Evolutionary conservation across 2,797 vertebrate species (phyloP).

Genomic region (Arnoldichthys spilopterus): DNA sequence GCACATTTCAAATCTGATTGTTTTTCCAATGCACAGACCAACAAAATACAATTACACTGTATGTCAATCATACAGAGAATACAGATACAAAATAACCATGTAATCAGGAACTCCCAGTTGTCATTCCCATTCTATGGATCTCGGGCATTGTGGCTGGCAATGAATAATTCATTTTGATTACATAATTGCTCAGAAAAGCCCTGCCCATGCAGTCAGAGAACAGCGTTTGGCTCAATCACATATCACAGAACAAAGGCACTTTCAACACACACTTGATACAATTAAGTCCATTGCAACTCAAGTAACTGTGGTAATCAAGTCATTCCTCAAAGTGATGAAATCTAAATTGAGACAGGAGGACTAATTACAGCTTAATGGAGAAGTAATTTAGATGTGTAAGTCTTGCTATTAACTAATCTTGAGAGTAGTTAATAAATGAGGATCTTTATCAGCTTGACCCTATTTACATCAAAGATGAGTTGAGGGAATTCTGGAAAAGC

Average conservation of each 20-base stretch:
- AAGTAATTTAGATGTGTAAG: conserved; percentile 22
- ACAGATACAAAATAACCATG: conserved; percentile 24
- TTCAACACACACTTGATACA: not conserved
- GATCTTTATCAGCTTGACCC: not conserved
- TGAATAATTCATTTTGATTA: conserved; percentile 33
- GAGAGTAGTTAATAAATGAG: conserved; percentile 6
- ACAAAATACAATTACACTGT: conserved; percentile 16
- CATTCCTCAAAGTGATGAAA: conserved; percentile 27
- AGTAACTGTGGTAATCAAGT: conserved; percentile 24
- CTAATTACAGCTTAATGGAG: conserved; percentile 34
- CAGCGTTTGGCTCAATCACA: no score
- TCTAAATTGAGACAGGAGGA: conserved; percentile 21
- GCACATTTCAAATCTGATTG: not conserved
- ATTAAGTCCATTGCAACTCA: not conserved
- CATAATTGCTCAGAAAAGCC: not conserved
- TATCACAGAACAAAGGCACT: conserved; percentile 12
- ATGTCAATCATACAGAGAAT: conserved; percentile 22
- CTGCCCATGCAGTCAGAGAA: not conserved
- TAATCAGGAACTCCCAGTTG: conserved; percentile 28
- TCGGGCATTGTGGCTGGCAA: not conserved
- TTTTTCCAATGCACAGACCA: conserved; percentile 1
- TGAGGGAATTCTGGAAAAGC: not conserved
- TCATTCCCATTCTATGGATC: conserved; percentile 18
- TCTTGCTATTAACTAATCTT: conserved; percentile 14
- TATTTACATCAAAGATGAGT: conserved; percentile 9